Base-by-base conservation (phyloP, 2,797 vertebrate genomes). In the Halcyon badia region DNA sequence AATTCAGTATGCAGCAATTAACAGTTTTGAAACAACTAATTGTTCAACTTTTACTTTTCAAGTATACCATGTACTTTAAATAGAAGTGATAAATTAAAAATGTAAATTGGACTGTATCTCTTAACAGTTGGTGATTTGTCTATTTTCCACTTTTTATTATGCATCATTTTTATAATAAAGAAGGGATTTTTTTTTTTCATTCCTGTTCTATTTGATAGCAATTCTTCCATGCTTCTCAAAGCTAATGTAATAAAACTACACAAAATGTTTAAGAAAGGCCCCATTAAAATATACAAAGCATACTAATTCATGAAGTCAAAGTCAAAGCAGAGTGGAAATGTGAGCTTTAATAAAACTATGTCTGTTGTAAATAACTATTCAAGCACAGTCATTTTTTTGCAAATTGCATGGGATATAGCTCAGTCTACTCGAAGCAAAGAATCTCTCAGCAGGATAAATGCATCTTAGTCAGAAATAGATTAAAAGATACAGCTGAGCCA, bases 321-420 rank as follows among this genome's bases (percentile, higher is more conserved):
- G 94, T 72, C 78, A 95, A 95, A 94, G 90, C 89, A 92, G 66
- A 95, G 77, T 91, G 77, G 93, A 97, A 97, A 95, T 96, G 90
- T n/a, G 65, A 94, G 90, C 90, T 97, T 98, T 97, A 97, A 96
- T 96, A 96, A 95, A 95, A 96, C 83, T 87, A 96, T 64, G 87
- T 77, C 91, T 94, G 94, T 95, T 96, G 94, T 94, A 96, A 97
- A 96, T 97, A 96, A 96, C 93, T 96, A 97, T 91, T 94, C 85
- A 97, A 91, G 57, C 89, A 97, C 93, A 96, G 84, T 66, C 75
- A 90, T 79, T 97, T 89, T 96, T 96, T 96, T 94, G 52, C 76
- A 96, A 97, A 97, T 97, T 95, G 87, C 90, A 84, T 39, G 41
- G 91, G 91, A 69, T 94, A 85, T 81, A 92, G 88, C 90, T 86